Evolutionary conservation across 2,888 invertebrate species (phyloP), one percentile per base, ranked within the genome.

Genomic region (Rhamphomyia laevipes): DNA sequence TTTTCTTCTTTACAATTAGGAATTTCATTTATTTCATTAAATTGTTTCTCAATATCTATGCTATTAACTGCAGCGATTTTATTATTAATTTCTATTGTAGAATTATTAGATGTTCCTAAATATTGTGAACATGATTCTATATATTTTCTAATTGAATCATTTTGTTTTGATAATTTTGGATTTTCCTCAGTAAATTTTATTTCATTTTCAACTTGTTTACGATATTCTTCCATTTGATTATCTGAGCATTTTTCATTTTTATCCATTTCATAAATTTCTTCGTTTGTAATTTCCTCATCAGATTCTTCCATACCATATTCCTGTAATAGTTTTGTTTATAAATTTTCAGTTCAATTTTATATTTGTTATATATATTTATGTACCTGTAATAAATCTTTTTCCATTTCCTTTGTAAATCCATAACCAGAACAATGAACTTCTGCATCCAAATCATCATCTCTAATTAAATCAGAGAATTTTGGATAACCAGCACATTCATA

Each of bases 401-500:
- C 86, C 74, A 89, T 81, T 61, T 85, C 80, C 65, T 82, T 86
- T 0, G 87, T 86, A 58, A 92, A 83, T 47, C 92, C 93, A 68
- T 92, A 89, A 2, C 96, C 96, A 57, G 94, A 92, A 57, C 95
- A 95, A 18, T 82, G 81, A 2, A 96, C 79, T 71, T 94, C 93
- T 3, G 85, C 78, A 70, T 97, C 97, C 47, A 97, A 71, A 56
- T 78, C 77, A 65, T 86, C 88, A 56, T 85, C 84, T 16, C 90
- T 75, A 63, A 86, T 82, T 47, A 77, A 70, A 64, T 91, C 90
- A 27, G 73, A 68, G 65, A 91, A 91, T 58, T 76, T 77, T 2
- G 92, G 92, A 67, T 77, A 82, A 31, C 82, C 70, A 56, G 82
- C 85, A 67, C 92, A 90, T 69, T 93, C 95, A 69, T 84, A 97